Evolutionary conservation across 2,113 vertebrate species (phyloP).

Genomic region (Chaenogobius annularis): DNA sequence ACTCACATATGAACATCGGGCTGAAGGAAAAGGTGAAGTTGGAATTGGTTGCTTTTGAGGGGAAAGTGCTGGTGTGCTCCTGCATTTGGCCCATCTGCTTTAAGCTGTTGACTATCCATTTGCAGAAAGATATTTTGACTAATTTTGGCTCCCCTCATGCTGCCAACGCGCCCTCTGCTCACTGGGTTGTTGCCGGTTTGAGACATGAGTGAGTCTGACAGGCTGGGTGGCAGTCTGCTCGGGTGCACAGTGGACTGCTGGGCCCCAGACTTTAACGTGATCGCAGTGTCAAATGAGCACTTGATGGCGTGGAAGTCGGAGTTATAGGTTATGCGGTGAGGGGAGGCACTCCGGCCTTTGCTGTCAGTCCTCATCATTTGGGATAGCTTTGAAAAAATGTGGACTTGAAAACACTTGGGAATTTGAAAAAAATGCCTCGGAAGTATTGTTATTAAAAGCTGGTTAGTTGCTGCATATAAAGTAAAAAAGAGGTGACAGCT

Average conservation of each 20-base stretch:
- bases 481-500: slow-evolving; percentile 11
- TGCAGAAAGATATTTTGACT: slow-evolving; percentile 89
- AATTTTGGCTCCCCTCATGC: slow-evolving; percentile 85
- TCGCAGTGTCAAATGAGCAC: slow-evolving; percentile 84
- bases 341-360: slow-evolving; percentile 88
- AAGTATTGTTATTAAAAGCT: slow-evolving; percentile 14
- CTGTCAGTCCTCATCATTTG: slow-evolving; percentile 88
- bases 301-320: slow-evolving; percentile 89
- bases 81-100: slow-evolving; percentile 57
- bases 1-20: slow-evolving; percentile 25
- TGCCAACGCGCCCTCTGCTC: slow-evolving; percentile 78
- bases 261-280: slow-evolving; percentile 39
- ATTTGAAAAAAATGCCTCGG: background rate
- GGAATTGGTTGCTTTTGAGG: slow-evolving; percentile 32
- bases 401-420: background rate
- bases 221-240: slow-evolving; percentile 31
- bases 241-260: slow-evolving; percentile 18
- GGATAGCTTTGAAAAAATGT: background rate
- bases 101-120: slow-evolving; percentile 81
- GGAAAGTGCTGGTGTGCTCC: slow-evolving; percentile 26
- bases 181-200: slow-evolving; percentile 47
- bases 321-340: slow-evolving; percentile 90
- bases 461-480: slow-evolving; percentile 21
- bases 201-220: slow-evolving; percentile 48
- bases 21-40: slow-evolving; percentile 33